Evolutionary conservation across 2,888 invertebrate genomes (phyloP).

Genomic region (Onthophagus sagittarius): DNA sequence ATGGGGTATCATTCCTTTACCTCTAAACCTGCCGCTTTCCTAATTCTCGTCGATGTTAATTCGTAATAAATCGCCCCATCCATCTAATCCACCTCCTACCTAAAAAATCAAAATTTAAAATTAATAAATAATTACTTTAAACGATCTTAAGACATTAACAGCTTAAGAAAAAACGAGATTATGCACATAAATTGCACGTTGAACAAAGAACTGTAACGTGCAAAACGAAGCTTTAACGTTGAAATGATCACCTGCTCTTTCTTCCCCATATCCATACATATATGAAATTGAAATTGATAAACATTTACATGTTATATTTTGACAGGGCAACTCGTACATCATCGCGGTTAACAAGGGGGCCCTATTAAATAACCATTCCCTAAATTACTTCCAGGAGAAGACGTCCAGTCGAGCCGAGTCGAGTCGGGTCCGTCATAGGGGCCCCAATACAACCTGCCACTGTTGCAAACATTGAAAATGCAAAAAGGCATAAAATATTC

Average conservation of each 20-base stretch:
- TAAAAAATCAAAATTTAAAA: no score
- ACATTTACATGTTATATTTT: slow-evolving; percentile 10
- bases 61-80: neutral
- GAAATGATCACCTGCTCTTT: neutral
- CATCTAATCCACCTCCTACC: no score
- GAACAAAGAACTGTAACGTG: neutral
- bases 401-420: neutral
- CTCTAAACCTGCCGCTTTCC: neutral
- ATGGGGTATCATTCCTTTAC: neutral
- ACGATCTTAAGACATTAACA: no score
- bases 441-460: slow-evolving; percentile 5
- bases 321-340: slow-evolving; percentile 9
- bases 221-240: neutral
- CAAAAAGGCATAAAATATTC: slow-evolving; percentile 10
- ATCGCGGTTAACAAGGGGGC: slow-evolving; percentile 5
- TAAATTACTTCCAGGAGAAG: slow-evolving; percentile 7
- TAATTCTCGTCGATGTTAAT: neutral
- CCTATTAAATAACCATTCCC: slow-evolving; percentile 11
- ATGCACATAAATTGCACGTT: no score
- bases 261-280: neutral
- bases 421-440: slow-evolving; percentile 1
- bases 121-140: no score
- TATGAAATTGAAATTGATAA: slow-evolving; percentile 5
- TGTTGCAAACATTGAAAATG: slow-evolving; percentile 1
- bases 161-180: no score